These are phyloP conservation scores for Oncopeltus fasciatus DNA, from an alignment of 1,140 invertebrate species.

Conservation along the genomic window DNA sequence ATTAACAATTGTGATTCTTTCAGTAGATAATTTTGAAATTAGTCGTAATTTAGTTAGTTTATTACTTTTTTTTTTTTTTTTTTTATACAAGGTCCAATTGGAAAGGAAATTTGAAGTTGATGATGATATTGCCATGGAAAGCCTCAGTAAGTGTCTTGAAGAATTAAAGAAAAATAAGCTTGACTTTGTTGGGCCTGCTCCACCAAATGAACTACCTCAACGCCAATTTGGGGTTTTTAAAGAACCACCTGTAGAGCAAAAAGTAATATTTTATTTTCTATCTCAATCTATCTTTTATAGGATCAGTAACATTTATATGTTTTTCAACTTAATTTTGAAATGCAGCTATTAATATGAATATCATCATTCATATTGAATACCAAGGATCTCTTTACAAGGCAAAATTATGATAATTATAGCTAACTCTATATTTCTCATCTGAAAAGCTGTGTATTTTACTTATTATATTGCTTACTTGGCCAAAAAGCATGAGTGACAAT, in stretches of 20 bases:
- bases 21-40: too few relatives aligned
- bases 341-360: too few relatives aligned
- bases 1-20: too few relatives aligned
- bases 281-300: not conserved
- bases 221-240: conserved; percentile 67
- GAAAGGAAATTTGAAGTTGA: conserved; percentile 88
- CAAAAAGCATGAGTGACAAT: too few relatives aligned
- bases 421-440: too few relatives aligned
- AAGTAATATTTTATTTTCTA: conserved; percentile 26
- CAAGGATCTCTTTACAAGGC: too few relatives aligned
- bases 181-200: conserved; percentile 61
- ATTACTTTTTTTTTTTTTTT: too few relatives aligned
- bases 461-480: too few relatives aligned
- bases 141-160: conserved; percentile 69
- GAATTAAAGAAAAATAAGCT: conserved; percentile 74
- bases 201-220: conserved; percentile 63
- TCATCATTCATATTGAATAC: too few relatives aligned
- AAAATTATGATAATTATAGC: too few relatives aligned
- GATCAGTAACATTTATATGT: not conserved
- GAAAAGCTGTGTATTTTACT: too few relatives aligned
- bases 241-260: conserved; percentile 49
- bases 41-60: too few relatives aligned
- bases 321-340: not conserved
- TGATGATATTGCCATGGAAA: conserved; percentile 78
- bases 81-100: conserved; percentile 53